Conservation (phyloP, 2,888 invertebrate genomes). For the Drosophila putrida region DNA sequence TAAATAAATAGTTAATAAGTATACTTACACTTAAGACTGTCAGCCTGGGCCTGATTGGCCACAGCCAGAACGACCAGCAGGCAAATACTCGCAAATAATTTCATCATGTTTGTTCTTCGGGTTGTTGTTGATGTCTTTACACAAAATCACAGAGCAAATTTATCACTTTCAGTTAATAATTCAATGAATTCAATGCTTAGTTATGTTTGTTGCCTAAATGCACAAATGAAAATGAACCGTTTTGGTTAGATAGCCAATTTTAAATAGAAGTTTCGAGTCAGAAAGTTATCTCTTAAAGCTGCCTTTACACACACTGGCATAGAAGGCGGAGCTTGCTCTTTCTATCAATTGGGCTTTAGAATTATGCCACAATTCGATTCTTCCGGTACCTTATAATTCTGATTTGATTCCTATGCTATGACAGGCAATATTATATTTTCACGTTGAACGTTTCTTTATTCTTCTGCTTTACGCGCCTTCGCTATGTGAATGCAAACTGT, state of each 20-base stretch:
- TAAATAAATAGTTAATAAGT: slow-evolving; percentile 1
- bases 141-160: slow-evolving; percentile 81
- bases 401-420: slow-evolving; percentile 39
- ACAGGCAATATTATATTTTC: slow-evolving; percentile 53
- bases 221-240: slow-evolving; percentile 82
- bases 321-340: slow-evolving; percentile 89
- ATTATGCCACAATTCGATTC: slow-evolving; percentile 49
- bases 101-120: slow-evolving; percentile 86
- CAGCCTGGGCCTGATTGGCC: slow-evolving; percentile 84
- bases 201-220: slow-evolving; percentile 70
- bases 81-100: slow-evolving; percentile 87
- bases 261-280: slow-evolving; percentile 72
- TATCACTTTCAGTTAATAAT: slow-evolving; percentile 64
- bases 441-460: slow-evolving; percentile 40
- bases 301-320: slow-evolving; percentile 97
- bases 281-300: slow-evolving; percentile 55
- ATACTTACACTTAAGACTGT: slow-evolving; percentile 90
- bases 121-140: slow-evolving; percentile 66
- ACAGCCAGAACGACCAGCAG: slow-evolving; percentile 79
- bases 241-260: slow-evolving; percentile 63
- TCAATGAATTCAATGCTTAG: slow-evolving; percentile 36
- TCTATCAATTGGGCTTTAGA: slow-evolving; percentile 53
- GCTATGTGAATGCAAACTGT: slow-evolving; percentile 79
- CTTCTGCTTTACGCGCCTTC: slow-evolving; percentile 65
- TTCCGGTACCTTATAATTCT: slow-evolving; percentile 65